Evolutionary conservation across 2,797 vertebrate genomes (phyloP).

Genomic region (Scleropages formosus): DNA sequence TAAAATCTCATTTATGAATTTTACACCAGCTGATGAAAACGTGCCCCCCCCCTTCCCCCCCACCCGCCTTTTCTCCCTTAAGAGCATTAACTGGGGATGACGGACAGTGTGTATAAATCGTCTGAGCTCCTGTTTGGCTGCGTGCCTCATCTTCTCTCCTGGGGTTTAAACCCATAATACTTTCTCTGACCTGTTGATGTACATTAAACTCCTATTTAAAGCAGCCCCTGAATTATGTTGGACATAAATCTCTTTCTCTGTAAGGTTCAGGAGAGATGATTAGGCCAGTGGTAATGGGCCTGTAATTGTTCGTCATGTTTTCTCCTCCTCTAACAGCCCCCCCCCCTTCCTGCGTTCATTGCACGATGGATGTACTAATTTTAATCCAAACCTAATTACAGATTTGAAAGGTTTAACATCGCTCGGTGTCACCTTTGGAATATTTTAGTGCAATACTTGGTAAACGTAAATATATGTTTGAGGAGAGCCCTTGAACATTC

Average conservation of each 20-base stretch:
- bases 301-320: conserved; percentile 49
- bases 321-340: conserved; percentile 41
- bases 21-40: conserved; percentile 82
- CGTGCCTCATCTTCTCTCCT: conserved; percentile 61
- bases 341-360: neutral
- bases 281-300: conserved; percentile 40
- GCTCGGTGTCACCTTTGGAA: neutral
- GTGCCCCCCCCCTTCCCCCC: neutral
- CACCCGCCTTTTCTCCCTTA: conserved; percentile 52
- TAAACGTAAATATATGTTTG: neutral
- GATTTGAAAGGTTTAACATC: neutral
- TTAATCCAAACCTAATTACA: conserved; percentile 22
- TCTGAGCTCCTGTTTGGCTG: conserved; percentile 81
- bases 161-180: conserved; percentile 64
- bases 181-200: conserved; percentile 65
- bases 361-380: neutral
- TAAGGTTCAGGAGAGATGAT: conserved; percentile 49
- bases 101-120: conserved; percentile 68
- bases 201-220: conserved; percentile 54
- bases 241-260: conserved; percentile 56
- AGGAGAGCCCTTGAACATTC: neutral
- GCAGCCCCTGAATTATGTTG: conserved; percentile 52
- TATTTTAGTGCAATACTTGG: neutral
- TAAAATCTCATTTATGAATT: conserved; percentile 84
- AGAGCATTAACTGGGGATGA: conserved; percentile 69